Evolutionary conservation across 1,140 invertebrate species (phyloP).

Genomic region (Andrena cerasifolii): DNA sequence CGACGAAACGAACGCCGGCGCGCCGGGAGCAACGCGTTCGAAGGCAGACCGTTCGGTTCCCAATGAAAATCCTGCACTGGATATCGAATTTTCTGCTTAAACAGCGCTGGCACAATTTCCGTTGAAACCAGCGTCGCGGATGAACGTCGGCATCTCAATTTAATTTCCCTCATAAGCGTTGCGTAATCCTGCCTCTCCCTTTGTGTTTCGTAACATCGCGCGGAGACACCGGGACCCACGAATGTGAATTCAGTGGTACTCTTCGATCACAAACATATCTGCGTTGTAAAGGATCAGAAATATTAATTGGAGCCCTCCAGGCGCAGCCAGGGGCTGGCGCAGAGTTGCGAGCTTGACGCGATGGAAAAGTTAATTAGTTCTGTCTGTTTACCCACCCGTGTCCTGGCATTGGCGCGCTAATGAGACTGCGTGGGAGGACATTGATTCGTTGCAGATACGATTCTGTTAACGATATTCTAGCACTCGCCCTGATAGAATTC

Average conservation of each 20-base stretch:
- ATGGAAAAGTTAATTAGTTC: neutral
- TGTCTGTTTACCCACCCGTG: too few species aligned
- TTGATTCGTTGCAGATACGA: too few species aligned
- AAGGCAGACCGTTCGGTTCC: neutral
- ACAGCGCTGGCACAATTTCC: conserved; percentile 2
- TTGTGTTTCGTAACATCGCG: neutral
- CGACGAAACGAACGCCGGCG: neutral
- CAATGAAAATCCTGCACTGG: neutral
- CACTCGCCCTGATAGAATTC: too few species aligned
- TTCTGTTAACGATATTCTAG: too few species aligned
- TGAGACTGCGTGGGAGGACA: neutral
- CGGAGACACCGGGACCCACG: neutral
- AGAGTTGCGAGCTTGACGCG: neutral
- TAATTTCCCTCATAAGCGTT: conserved; percentile 1
- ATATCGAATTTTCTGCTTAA: neutral
- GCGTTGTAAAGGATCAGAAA: neutral
- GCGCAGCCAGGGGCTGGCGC: too few species aligned
- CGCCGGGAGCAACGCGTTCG: neutral
- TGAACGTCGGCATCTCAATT: conserved; percentile 8
- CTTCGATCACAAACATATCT: neutral
- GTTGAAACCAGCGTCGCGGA: neutral
- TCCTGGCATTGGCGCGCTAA: neutral
- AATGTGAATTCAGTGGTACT: neutral
- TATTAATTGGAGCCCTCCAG: neutral
- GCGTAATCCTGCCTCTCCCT: neutral